Evolutionary conservation across 1,140 invertebrate genomes (phyloP), one percentile per base, ranked within the genome.

Genomic region (Formica selysi): DNA sequence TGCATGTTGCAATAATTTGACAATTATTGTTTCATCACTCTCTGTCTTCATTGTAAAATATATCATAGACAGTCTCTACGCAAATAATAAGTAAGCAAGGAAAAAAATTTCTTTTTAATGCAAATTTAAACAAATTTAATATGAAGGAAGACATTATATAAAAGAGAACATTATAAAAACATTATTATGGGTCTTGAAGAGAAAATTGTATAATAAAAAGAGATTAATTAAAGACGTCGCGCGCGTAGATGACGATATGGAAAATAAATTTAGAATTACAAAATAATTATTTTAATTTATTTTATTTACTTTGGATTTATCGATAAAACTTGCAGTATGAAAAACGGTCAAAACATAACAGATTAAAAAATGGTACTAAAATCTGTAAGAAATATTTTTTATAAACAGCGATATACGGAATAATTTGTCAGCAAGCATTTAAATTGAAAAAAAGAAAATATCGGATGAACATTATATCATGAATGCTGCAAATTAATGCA

Each of bases 141-240:
- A 74, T 44, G 38, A 70, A 26, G 51, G 32, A 41, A 57, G 38
- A 44, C 26, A 57, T 38, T 29, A 67, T 32, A 36, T 61, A 29
- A 61, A 61, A 44, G 26, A 32, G 22, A 16, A 48, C 36, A 38
- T 44, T 19, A 54, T 32, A 13, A 71, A 71, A 54, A 44, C 61
- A 73, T 81, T 81, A 81, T 81, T 81, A 71, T 44, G 67, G 22
- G 16, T 29, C 76, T 79, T 19, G 61, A 29, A 48, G 62, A 48
- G 76, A 68, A 79, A 79, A 64, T 54, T n/a, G 36, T 6, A 38
- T 29, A 8, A 73, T 51, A 74, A 83, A 74, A 83, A 54, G 8
- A 61, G 36, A 13, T 2, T 74, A 64, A 48, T 74, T 61, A 71
- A 8, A 73, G 68, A 29, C 57, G 7, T 38, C 11, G 29, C 16